These are phyloP conservation scores for Armadillidium nasatum DNA, from an alignment of 1,140 invertebrate genomes.

Conservation along the genomic window DNA sequence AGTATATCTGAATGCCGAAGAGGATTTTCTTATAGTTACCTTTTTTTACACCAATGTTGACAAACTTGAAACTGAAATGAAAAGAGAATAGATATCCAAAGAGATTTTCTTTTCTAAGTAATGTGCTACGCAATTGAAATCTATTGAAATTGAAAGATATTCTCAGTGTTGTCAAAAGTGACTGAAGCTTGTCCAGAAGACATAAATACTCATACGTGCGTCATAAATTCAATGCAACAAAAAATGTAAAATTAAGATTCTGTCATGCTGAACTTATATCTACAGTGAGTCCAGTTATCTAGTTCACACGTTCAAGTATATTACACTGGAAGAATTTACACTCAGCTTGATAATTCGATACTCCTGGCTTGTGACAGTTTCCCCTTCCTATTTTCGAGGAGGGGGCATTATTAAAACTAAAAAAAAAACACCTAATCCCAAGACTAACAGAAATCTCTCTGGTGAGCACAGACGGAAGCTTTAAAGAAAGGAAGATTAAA, in stretches of 20 bases:
- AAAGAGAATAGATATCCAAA: slow-evolving; percentile 38
- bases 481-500: no score
- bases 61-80: slow-evolving; percentile 43
- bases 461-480: no score
- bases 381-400: no score
- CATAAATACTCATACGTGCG: slow-evolving; percentile 31
- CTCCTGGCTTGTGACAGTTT: no score
- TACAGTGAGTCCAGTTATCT: no score
- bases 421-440: slow-evolving; percentile 30
- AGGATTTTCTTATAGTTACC: slow-evolving; percentile 32
- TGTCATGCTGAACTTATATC: no score
- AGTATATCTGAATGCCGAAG: slow-evolving; percentile 42
- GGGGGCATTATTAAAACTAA: no score
- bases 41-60: slow-evolving; percentile 34
- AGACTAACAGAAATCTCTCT: no score
- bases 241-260: slow-evolving; percentile 26
- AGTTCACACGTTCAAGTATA: no score
- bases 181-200: slow-evolving; percentile 35
- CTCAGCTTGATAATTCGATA: no score
- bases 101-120: slow-evolving; percentile 40
- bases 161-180: slow-evolving; percentile 32
- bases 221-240: slow-evolving; percentile 39
- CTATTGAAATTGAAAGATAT: slow-evolving; percentile 32
- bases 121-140: slow-evolving; percentile 34
- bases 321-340: no score